These are phyloP conservation scores for Epizoanthus rinbou DNA, from an alignment of 92 coral and sea anemone genomes.

Conservation along the genomic window DNA sequence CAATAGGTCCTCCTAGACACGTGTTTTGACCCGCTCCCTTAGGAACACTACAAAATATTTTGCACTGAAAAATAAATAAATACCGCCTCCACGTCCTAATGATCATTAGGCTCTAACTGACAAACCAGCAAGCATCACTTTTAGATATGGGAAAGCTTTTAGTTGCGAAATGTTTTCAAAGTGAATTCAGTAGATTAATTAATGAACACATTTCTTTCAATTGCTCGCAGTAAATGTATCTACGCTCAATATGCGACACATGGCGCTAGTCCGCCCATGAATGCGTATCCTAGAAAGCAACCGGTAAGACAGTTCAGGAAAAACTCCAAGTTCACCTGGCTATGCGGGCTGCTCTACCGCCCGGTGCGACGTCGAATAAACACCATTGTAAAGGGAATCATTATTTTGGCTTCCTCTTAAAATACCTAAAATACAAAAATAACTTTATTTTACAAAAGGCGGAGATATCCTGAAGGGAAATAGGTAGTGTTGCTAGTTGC, in stretches of 20 bases:
- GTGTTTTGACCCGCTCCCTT: no score
- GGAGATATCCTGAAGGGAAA: slow-evolving; percentile 1
- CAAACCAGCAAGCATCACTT: no score
- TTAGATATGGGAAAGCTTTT: no score
- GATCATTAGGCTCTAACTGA: no score
- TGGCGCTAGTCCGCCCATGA: background rate
- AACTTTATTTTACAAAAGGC: background rate
- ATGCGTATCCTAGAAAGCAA: background rate
- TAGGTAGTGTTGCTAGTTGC: background rate
- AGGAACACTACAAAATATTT: no score
- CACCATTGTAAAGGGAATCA: background rate
- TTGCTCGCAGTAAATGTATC: background rate
- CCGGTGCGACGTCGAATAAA: slow-evolving; percentile 9
- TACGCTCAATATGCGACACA: background rate
- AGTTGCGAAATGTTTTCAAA: no score
- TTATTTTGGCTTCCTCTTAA: slow-evolving; percentile 6
- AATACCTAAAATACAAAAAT: slow-evolving; percentile 5
- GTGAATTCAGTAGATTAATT: no score
- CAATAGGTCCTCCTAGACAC: no score
- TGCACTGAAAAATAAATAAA: no score
- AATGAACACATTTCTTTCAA: background rate
- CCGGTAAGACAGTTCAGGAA: background rate
- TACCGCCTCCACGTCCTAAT: no score
- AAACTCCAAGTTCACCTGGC: slow-evolving; percentile 1
- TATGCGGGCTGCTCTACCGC: background rate